phyloP scores from a whole-genome alignment of 2,797 vertebrate genomes.

The Sparus aurata region DNA sequence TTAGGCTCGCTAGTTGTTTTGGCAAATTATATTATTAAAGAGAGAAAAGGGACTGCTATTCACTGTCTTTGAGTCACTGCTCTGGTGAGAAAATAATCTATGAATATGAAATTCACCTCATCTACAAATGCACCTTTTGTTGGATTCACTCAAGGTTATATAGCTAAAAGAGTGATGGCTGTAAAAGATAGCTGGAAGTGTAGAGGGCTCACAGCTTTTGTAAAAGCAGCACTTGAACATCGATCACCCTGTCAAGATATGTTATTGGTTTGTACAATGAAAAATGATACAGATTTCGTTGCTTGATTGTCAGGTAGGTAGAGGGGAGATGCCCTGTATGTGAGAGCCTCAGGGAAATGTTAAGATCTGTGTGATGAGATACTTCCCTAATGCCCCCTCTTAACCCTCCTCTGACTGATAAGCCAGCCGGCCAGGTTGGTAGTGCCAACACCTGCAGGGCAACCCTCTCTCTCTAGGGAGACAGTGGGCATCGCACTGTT shows the following conservation, averaged over 20 bases:
- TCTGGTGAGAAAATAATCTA: conserved; percentile 26
- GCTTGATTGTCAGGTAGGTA: conserved; percentile 61
- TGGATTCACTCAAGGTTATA: conserved; percentile 62
- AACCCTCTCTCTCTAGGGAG: conserved; percentile 36
- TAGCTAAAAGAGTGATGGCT: conserved; percentile 54
- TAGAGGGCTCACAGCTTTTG: conserved; percentile 51
- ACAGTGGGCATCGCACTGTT: conserved; percentile 17
- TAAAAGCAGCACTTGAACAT: conserved; percentile 65
- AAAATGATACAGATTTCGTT: conserved; percentile 59
- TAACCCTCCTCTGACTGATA: conserved; percentile 43
- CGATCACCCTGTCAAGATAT: conserved; percentile 56
- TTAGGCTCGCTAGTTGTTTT: conserved; percentile 11
- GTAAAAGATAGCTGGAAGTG: conserved; percentile 59
- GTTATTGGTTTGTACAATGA: conserved; percentile 57
- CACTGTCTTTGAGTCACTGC: conserved; percentile 19
- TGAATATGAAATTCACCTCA: conserved; percentile 51
- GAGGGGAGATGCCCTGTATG: conserved; percentile 47
- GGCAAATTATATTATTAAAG: conserved; percentile 20
- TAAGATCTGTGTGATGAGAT: conserved; percentile 65
- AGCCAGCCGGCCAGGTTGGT: conserved; percentile 27
- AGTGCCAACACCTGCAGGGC: conserved; percentile 65
- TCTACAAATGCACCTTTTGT: conserved; percentile 36
- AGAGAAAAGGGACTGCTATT: neutral
- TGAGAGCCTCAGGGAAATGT: conserved; percentile 59
- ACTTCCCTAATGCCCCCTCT: conserved; percentile 36